These are phyloP conservation scores for Temnothorax rugatulus DNA, from an alignment of 2,888 invertebrate genomes.

Conservation along the genomic window DNA sequence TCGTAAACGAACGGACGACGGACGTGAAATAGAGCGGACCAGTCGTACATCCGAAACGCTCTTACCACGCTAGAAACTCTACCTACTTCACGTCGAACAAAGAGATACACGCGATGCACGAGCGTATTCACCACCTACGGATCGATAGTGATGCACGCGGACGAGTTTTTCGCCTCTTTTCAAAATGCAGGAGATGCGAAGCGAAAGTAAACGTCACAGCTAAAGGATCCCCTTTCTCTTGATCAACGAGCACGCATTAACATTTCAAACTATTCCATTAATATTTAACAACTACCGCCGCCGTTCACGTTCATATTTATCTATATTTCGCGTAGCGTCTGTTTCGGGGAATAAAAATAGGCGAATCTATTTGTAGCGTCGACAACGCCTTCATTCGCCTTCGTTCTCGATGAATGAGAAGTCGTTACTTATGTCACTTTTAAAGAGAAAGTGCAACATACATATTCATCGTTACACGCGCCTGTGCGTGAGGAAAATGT, in stretches of 20 bases:
- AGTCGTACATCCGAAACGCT: slow-evolving; percentile 49
- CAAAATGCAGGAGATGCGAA: neutral
- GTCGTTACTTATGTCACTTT: neutral
- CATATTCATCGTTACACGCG: slow-evolving; percentile 1
- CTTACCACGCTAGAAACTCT: slow-evolving; percentile 41
- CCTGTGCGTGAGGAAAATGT: neutral
- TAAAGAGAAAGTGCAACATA: slow-evolving; percentile 18
- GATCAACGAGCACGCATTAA: neutral
- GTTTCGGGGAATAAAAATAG: neutral
- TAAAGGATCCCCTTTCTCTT: too few relatives aligned
- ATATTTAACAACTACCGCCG: neutral
- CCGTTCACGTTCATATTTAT: neutral
- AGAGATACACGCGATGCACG: slow-evolving; percentile 26
- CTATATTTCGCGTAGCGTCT: neutral
- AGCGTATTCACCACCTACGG: slow-evolving; percentile 2
- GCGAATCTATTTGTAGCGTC: neutral
- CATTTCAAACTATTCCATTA: neutral
- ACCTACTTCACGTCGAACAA: slow-evolving; percentile 27
- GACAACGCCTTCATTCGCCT: neutral
- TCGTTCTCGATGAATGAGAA: neutral
- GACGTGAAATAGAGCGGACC: slow-evolving; percentile 44
- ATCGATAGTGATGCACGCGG: slow-evolving; percentile 26
- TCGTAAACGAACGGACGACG: slow-evolving; percentile 25
- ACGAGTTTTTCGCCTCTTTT: slow-evolving; percentile 15
- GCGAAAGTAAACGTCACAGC: slow-evolving; percentile 2